Percentiles rank a stretch among this genome's conserved stretches.
phyloP scores from a whole-genome alignment of 2,797 vertebrate species.

The Ficedula albicollis region DNA sequence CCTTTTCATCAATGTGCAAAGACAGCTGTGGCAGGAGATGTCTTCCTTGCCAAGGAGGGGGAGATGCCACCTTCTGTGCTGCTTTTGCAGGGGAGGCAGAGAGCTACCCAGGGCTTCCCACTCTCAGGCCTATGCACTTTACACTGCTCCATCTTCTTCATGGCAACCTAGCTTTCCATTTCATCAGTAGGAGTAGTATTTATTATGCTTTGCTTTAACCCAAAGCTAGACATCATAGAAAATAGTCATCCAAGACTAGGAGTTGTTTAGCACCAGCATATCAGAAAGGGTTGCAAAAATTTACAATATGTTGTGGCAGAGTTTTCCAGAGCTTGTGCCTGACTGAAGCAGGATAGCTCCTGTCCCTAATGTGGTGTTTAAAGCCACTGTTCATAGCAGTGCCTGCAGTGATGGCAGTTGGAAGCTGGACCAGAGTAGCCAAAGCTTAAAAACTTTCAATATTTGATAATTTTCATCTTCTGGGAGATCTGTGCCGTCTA shows the following conservation, averaged over 20 bases:
- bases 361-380: neutral
- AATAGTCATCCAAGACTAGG: neutral
- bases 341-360: neutral
- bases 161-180: neutral
- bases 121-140: neutral
- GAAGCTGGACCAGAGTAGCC: neutral
- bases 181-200: neutral
- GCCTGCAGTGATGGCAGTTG: neutral
- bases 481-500: neutral
- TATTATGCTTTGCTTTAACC: neutral
- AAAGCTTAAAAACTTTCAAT: neutral
- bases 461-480: neutral
- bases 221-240: neutral
- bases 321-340: neutral
- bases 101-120: neutral
- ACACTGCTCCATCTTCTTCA: neutral
- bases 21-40: neutral
- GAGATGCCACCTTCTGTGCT: neutral
- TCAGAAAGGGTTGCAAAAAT: neutral
- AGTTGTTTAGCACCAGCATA: neutral
- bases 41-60: neutral
- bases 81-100: neutral
- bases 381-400: neutral
- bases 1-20: neutral
- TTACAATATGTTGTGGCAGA: neutral